Percentiles rank a stretch among this genome's conserved stretches.
Conservation (phyloP, 2,888 invertebrate genomes). For the Cataglyphis rosenhaueri region DNA sequence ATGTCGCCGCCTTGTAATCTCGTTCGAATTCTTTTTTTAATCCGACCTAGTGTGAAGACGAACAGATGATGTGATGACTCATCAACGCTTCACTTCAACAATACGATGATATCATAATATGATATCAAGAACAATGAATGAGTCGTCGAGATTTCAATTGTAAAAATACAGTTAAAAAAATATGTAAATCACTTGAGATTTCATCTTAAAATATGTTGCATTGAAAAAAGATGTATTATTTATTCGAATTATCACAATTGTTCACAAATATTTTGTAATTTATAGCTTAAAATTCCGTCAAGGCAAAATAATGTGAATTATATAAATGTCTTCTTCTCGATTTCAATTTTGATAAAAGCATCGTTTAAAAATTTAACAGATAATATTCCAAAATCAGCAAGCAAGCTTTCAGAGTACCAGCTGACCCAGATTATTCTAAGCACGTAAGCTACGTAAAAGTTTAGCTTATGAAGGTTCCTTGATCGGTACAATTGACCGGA, state of each 20-base stretch:
- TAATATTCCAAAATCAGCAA: neutral
- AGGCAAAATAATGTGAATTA: neutral
- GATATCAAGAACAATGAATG: neutral
- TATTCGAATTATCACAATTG: neutral
- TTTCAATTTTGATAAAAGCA: neutral
- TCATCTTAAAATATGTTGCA: neutral
- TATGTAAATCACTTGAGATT: neutral
- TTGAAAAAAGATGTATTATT: neutral
- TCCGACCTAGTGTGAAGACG: neutral
- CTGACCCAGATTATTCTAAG: neutral
- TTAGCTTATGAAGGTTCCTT: neutral
- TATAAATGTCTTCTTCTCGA: neutral
- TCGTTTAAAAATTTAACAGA: neutral
- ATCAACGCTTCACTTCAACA: neutral
- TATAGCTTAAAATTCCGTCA: neutral
- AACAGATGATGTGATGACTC: neutral
- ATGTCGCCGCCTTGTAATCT: constrained; percentile 24
- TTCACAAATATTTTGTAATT: neutral
- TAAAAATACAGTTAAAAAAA: neutral
- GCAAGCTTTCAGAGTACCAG: neutral
- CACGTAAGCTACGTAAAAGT: constrained; percentile 1
- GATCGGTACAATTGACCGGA: neutral
- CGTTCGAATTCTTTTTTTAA: constrained; percentile 24
- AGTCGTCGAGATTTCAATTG: constrained; percentile 1
- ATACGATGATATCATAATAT: neutral